These are phyloP conservation scores for Petrolisthes manimaculis DNA, from an alignment of 2,888 invertebrate species.

Conservation along the genomic window DNA sequence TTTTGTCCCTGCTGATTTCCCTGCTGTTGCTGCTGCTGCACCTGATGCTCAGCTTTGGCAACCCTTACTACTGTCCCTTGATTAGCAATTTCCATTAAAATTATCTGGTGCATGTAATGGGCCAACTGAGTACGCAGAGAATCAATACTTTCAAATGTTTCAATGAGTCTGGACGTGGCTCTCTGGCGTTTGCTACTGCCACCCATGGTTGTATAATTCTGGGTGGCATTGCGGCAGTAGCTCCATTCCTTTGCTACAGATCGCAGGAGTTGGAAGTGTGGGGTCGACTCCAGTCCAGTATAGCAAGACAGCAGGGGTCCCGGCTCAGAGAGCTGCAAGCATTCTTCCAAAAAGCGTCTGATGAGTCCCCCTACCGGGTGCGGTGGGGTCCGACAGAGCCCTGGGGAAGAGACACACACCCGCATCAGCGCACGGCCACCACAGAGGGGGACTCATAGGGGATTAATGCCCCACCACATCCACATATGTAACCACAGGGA, in stretches of 20 bases:
- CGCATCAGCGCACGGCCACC: slow-evolving; percentile 57
- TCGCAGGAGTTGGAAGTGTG: slow-evolving; percentile 66
- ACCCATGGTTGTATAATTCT: slow-evolving; percentile 65
- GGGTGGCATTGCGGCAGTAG: slow-evolving; percentile 66
- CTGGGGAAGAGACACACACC: slow-evolving; percentile 66
- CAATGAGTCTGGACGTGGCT: slow-evolving; percentile 65
- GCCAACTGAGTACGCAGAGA: slow-evolving; percentile 61
- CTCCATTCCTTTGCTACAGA: slow-evolving; percentile 66
- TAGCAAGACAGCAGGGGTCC: slow-evolving; percentile 64
- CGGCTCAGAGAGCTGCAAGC: slow-evolving; percentile 66
- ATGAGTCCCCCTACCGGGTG: slow-evolving; percentile 66
- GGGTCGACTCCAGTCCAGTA: slow-evolving; percentile 65
- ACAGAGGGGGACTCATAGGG: slow-evolving; percentile 52
- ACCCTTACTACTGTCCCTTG: slow-evolving; percentile 62
- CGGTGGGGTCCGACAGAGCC: slow-evolving; percentile 65
- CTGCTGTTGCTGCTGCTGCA: slow-evolving; percentile 59
- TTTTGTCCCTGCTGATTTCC: slow-evolving; percentile 25
- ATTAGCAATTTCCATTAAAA: slow-evolving; percentile 60
- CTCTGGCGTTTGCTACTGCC: slow-evolving; percentile 65
- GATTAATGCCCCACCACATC: slow-evolving; percentile 47
- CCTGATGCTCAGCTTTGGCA: slow-evolving; percentile 54
- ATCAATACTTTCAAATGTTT: slow-evolving; percentile 66
- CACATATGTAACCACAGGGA: slow-evolving; percentile 57
- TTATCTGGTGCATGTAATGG: slow-evolving; percentile 59
- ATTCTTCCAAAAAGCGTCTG: slow-evolving; percentile 66